These are phyloP conservation scores for Camarhynchus parvulus DNA, from an alignment of 2,113 vertebrate species.

Conservation along the genomic window DNA sequence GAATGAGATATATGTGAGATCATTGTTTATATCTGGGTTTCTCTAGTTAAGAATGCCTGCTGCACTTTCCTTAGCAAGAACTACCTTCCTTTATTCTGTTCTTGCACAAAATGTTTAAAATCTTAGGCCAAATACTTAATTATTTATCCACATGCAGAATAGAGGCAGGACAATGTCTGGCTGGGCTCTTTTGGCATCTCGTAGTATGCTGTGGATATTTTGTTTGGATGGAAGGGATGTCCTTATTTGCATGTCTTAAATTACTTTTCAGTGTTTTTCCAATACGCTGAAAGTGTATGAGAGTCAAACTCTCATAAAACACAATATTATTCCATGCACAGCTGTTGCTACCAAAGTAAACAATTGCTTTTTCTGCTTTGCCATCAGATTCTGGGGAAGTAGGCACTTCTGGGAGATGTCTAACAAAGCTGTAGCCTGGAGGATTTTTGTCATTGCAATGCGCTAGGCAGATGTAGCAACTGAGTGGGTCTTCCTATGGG, in stretches of 20 bases:
- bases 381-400: neutral
- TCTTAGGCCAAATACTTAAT: neutral
- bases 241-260: neutral
- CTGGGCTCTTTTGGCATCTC: neutral
- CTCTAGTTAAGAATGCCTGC: neutral
- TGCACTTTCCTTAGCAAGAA: neutral
- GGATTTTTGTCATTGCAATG: neutral
- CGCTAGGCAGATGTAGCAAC: neutral
- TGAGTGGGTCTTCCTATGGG: neutral
- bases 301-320: neutral
- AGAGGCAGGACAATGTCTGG: neutral
- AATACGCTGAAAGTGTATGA: too few relatives aligned
- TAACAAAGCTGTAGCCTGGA: neutral
- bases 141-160: neutral
- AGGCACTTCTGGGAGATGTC: neutral
- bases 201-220: neutral
- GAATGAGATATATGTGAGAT: neutral
- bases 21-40: neutral
- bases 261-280: neutral
- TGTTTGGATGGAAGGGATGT: neutral
- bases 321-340: neutral
- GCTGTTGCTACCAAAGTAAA: neutral
- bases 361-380: neutral
- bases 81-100: neutral
- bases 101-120: neutral